Evolutionary conservation across 2,797 vertebrate genomes (phyloP), one percentile per base, ranked within the genome.

Genomic region (Morelia viridis): DNA sequence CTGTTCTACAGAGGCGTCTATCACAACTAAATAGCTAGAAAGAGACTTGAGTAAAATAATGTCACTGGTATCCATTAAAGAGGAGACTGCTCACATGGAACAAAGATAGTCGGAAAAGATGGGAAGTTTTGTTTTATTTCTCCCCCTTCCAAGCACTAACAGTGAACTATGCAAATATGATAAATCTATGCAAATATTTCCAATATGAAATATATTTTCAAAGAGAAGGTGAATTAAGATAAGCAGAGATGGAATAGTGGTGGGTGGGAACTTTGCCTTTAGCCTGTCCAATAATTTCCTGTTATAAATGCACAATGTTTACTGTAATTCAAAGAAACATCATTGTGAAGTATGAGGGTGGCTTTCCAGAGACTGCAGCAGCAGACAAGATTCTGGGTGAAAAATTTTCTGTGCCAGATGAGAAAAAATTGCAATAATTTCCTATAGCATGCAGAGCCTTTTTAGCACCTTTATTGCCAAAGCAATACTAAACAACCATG

Each of bases 401-500:
- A 97, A 95, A 97, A 97, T 97, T 62, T 97, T 97, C 94, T 95
- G 94, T 96, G 94, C 95, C 95, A 97, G 96, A 96, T 68, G 97
- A 97, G 97, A 97, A 97, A 97, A 97, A 97, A 97, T 96, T 97
- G 94, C 96, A 97, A 97, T 98, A 97, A 97, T 98, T 98, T 98
- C 96, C 97, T 97, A 95, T 97, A 97, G 97, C 97, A 95, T 93
- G 96, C 96, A 93, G 94, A 96, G 95, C 97, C 94, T 95, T 97
- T 97, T 97, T 97, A 98, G 97, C 94, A 97, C 96, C 97, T 98
- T 97, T 97, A 97, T 97, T 96, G 96, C 96, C 96, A 95, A 97
- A 97, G 97, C 96, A 97, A 97, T 98, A 97, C 97, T 97, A 97
- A 98, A 98, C 97, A 98, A 97, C 97, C 94, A 96, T 97, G 97